Conservation (phyloP, 2,113 vertebrate species). For the Rhadina sibilatrix region DNA sequence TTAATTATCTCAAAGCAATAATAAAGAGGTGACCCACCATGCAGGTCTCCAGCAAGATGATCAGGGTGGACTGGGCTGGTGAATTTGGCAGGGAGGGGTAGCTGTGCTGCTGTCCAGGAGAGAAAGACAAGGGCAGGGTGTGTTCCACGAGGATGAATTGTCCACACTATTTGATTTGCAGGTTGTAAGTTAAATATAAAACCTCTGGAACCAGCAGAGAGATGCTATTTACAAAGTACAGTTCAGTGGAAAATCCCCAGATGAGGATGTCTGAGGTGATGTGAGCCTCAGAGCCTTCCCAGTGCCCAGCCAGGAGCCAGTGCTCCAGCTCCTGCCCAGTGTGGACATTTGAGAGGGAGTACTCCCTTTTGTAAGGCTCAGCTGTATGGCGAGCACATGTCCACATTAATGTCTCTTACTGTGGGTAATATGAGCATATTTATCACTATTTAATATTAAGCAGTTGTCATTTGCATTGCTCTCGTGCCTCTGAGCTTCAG, state of each 20-base stretch:
- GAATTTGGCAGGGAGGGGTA: not conserved
- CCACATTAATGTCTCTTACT: fast-evolving
- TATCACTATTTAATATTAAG: not conserved
- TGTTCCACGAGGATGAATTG: not conserved
- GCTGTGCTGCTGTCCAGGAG: not conserved
- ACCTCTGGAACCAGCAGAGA: not conserved
- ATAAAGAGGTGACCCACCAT: not conserved
- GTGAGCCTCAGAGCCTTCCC: not conserved
- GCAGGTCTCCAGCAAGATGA: not conserved
- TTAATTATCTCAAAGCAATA: not conserved
- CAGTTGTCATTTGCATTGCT: not conserved
- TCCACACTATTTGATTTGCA: not conserved
- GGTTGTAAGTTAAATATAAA: not conserved
- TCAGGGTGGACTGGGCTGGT: not conserved
- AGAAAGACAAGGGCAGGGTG: not conserved
- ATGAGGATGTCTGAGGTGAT: fast-evolving
- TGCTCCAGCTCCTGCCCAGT: not conserved
- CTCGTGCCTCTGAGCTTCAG: not conserved
- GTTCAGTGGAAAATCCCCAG: not conserved
- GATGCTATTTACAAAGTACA: not conserved
- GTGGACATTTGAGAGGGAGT: not conserved
- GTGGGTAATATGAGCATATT: not conserved
- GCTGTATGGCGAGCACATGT: not conserved
- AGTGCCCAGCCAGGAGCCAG: not conserved
- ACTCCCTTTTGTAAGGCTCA: not conserved